A percentile compares a stretch with the other conserved stretches of the same genome.
Evolutionary conservation across 2,888 invertebrate species (phyloP).

Genomic region (Eucriotettix oculatus): DNA sequence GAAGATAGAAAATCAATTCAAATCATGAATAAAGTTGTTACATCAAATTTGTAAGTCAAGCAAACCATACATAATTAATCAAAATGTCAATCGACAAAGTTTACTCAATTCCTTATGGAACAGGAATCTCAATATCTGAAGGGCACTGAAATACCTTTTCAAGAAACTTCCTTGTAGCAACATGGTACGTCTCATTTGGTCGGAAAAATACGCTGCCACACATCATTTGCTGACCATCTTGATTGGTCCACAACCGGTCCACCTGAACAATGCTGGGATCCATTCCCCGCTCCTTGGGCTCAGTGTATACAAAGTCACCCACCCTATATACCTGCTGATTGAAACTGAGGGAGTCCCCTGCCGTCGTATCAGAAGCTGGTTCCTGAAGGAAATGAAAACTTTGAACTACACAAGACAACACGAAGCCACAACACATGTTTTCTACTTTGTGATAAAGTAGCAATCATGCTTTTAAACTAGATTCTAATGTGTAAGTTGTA

Average conservation of each 20-base stretch:
- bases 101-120: not conserved
- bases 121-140: not conserved
- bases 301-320: slow-evolving; percentile 87
- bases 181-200: slow-evolving; percentile 91
- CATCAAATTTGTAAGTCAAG: not conserved
- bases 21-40: not conserved
- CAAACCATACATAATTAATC: not conserved
- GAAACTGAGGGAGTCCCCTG: slow-evolving; percentile 48
- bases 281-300: slow-evolving; percentile 44
- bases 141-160: slow-evolving; percentile 39
- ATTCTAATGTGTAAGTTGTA: no score
- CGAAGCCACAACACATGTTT: no score
- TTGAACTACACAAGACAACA: no score
- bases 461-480: no score
- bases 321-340: slow-evolving; percentile 60
- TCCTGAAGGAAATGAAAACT: not conserved
- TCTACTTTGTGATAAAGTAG: no score
- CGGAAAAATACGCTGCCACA: slow-evolving; percentile 83
- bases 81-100: no score
- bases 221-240: slow-evolving; percentile 67
- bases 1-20: not conserved
- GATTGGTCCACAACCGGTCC: slow-evolving; percentile 76
- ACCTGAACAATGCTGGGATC: slow-evolving; percentile 72
- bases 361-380: not conserved
- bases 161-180: slow-evolving; percentile 85